phyloP scores from a whole-genome alignment of 2,113 vertebrate genomes.

The Vireo altiloquus region DNA sequence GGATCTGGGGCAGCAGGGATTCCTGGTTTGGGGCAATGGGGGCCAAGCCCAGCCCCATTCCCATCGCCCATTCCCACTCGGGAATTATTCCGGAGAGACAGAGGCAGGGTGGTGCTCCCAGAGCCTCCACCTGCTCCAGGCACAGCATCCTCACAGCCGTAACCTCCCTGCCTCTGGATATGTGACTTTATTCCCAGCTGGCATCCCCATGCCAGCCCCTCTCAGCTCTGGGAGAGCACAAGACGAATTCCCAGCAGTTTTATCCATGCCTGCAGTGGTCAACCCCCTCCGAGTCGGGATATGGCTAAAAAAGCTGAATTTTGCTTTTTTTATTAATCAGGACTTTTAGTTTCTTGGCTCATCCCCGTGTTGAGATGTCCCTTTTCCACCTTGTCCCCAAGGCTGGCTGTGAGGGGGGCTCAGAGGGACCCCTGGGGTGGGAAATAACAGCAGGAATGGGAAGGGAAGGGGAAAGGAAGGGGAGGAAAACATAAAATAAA shows the following conservation, averaged over 20 bases:
- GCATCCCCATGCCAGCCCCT: neutral
- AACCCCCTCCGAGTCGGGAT: accelerated
- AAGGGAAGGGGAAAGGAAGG: neutral
- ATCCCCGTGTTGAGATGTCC: accelerated
- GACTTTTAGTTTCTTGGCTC: neutral
- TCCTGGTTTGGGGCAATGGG: too few species aligned
- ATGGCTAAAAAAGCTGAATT: neutral
- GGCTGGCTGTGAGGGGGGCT: neutral
- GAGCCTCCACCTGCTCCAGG: neutral
- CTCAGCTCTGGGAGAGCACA: neutral
- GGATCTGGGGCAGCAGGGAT: too few species aligned
- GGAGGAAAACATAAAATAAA: neutral
- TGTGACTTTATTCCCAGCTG: neutral
- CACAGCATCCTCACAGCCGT: accelerated
- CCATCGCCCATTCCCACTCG: neutral
- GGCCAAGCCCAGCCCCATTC: neutral
- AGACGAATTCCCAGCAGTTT: neutral
- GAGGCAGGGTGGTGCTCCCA: neutral
- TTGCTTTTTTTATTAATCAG: neutral
- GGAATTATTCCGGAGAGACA: accelerated
- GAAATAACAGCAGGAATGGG: neutral
- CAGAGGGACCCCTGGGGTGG: neutral
- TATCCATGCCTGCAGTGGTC: accelerated
- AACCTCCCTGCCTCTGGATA: neutral
- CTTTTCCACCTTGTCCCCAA: neutral